Percentiles rank a stretch among this genome's conserved stretches.
Evolutionary conservation across 2,888 invertebrate genomes (phyloP).

Genomic region (Pilophorus perplexus): DNA sequence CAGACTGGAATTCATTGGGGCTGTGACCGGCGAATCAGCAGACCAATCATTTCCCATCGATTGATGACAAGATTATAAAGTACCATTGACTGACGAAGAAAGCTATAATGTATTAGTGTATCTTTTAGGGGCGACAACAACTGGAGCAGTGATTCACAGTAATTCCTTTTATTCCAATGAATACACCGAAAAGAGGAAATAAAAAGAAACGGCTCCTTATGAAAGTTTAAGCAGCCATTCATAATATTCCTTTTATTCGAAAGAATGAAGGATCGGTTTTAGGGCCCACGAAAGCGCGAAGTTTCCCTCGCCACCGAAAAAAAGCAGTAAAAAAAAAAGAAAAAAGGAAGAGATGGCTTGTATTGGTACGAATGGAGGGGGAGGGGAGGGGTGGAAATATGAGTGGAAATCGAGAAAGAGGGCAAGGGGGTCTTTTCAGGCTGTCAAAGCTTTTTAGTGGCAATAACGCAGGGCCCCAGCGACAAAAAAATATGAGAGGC

Average conservation of each 20-base stretch:
- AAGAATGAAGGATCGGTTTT: constrained; percentile 6
- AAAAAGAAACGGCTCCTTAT: not conserved
- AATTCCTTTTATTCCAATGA: constrained; percentile 14
- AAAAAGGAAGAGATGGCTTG: too few relatives aligned
- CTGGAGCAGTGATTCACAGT: not conserved
- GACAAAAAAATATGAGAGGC: constrained; percentile 31
- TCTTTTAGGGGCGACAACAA: too few relatives aligned
- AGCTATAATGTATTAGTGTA: too few relatives aligned
- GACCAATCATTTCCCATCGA: too few relatives aligned
- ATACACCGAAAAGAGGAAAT: not conserved
- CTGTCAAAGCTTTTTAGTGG: constrained; percentile 38
- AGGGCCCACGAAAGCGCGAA: constrained; percentile 6
- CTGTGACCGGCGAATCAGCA: too few relatives aligned
- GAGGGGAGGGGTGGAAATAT: constrained; percentile 3
- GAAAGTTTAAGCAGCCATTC: constrained; percentile 13
- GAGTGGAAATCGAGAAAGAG: not conserved
- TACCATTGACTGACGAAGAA: too few relatives aligned
- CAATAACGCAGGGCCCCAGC: constrained; percentile 29
- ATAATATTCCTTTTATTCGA: constrained; percentile 15
- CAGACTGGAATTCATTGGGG: too few relatives aligned
- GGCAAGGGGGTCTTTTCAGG: constrained; percentile 13
- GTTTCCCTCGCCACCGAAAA: constrained; percentile 1
- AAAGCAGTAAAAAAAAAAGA: constrained; percentile 27
- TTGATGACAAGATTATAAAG: too few relatives aligned
- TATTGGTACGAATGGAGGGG: too few relatives aligned